Evolutionary conservation across 2,113 vertebrate genomes (phyloP), one percentile per base, ranked within the genome.

Genomic region (Pavo muticus): DNA sequence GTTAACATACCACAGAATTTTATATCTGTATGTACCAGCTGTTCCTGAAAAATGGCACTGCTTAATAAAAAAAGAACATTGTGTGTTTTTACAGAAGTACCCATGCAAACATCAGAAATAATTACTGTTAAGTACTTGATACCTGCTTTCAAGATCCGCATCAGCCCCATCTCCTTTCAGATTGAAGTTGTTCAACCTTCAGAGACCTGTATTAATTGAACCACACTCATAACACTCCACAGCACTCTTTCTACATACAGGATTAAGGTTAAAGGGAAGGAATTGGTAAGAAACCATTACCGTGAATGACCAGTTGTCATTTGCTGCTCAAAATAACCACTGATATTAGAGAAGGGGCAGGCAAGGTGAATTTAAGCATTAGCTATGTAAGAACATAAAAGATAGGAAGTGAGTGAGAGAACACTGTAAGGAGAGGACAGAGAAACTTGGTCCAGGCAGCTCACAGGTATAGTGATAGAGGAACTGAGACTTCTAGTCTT

Each of bases 401-500:
- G 37, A 40, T 25, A 70, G 27, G 32, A 60, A 59, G 7, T 10
- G 32, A 76, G 7, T 10, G 20, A 54, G 2, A 37, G 17, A 54
- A 37, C 61, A 37, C n/a, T 29, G 18, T 0, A 56, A 24, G 37
- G 83, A 64, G 18, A 77, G 14, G 13, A 88, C 12, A 71, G 11
- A 76, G 13, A 67, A 90, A 42, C 3, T 73, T 21, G 11, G 47
- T 78, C 7, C 54, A 84, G 35, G 52, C 52, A 69, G 3, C 24
- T 11, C 9, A n/a, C 0, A 0, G 32, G 32, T 69, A 56, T 63
- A 83, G 25, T 30, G 14, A 83, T 23, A 40, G 25, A 2, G 4
- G 23, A 94, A 56, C 4, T 71, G 29, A 52, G 4, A 29, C 5
- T 72, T 71, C 21, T 21, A 13, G 19, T 56, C 4, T 71, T 3